phyloP scores from a whole-genome alignment of 2,888 invertebrate genomes.

The Drosophila birchii region DNA sequence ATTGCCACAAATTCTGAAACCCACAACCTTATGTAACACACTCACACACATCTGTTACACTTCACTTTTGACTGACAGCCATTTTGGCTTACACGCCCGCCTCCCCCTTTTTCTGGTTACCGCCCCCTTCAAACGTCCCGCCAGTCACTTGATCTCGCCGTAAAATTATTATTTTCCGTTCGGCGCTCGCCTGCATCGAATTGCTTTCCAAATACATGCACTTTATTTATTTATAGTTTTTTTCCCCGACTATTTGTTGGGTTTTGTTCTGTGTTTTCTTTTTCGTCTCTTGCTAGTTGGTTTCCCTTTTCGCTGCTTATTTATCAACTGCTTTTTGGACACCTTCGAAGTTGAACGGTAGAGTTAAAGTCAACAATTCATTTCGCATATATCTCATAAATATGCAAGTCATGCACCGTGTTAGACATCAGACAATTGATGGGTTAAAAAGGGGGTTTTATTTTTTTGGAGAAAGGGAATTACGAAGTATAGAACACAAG shows the following conservation, averaged over 20 bases:
- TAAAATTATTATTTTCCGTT: conserved; percentile 62
- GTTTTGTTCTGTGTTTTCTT: conserved; percentile 41
- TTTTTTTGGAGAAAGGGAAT: not conserved
- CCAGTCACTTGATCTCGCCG: conserved; percentile 71
- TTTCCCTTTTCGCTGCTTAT: conserved; percentile 37
- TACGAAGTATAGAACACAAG: conserved; percentile 2
- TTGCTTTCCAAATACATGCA: conserved; percentile 67
- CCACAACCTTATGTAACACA: conserved; percentile 59
- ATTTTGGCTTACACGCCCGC: conserved; percentile 59
- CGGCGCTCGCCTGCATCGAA: conserved; percentile 56
- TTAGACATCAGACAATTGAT: conserved; percentile 51
- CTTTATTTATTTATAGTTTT: conserved; percentile 69
- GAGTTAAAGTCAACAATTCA: conserved; percentile 58
- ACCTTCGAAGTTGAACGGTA: conserved; percentile 20
- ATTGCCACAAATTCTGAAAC: conserved; percentile 67
- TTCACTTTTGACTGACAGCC: conserved; percentile 74
- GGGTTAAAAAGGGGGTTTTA: conserved; percentile 7
- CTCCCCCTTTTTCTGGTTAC: not conserved
- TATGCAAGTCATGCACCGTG: conserved; percentile 75
- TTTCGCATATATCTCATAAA: conserved; percentile 70
- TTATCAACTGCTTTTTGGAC: conserved; percentile 34
- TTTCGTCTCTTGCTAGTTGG: conserved; percentile 35
- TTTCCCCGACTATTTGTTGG: conserved; percentile 23
- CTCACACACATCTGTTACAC: conserved; percentile 53
- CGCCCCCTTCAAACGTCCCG: not conserved